Base-by-base conservation (phyloP, 1,140 invertebrate genomes). In the Papilio xuthus region DNA sequence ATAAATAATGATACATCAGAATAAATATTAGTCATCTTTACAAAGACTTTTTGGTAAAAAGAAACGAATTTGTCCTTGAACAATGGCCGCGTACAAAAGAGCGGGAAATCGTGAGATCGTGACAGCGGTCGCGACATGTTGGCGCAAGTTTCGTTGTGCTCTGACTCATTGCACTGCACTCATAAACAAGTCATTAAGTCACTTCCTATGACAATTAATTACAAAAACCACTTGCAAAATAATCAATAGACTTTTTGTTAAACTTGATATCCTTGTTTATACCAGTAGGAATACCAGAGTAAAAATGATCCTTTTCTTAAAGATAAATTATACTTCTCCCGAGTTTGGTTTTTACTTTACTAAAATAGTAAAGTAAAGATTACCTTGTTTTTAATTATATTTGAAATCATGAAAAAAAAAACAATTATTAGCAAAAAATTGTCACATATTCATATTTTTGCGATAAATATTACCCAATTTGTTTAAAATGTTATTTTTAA, bases 21-120 rank as follows among this genome's bases (percentile, higher is more conserved):
- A 53, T 20, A 53, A 53, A 20, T 37, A 7, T 37, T 1, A 7
- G 32, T 37, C 15, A 18, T 47, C 2, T 47, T 18, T 47, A 47
- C 4, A 56, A 56, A 56, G n/a, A 56, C 26, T 67, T 69, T 69
- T 69, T 32, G 13, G 26, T 63, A 12, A 26, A 69, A 1, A 32
- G 13, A n/a, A 41, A 69, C 37, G 37, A 1, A 37, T 12, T 6
- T 69, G 67, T n/a, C 67, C 67, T 32, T 69, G 67, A 69, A 69
- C 63, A 71, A 71, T 44, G 20, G 69, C 69, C 69, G 32, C 32
- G 37, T 32, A 70, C 28, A 42, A 28, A 70, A 42, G 32, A 32
- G 69, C n/a, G 63, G 69, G 69, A 70, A 70, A 70, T 37, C 69
- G 69, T 70, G 69, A 70, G 42, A 70, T 37, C 69, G 69, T 70